Conservation (phyloP, 2,113 vertebrate species). For the Recurvirostra avosetta region DNA sequence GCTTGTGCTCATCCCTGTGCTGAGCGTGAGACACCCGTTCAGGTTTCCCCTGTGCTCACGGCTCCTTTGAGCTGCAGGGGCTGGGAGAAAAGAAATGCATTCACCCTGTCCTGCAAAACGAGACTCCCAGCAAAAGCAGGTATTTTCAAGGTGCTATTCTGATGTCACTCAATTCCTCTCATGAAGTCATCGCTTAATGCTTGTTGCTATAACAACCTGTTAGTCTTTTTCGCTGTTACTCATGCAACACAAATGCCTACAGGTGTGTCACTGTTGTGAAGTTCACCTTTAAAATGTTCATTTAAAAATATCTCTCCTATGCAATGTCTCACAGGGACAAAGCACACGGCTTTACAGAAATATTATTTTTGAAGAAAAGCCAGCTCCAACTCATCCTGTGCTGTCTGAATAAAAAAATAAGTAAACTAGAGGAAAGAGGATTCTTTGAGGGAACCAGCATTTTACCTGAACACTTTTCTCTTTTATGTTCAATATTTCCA, state of each 20-base stretch:
- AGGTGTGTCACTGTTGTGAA: not conserved
- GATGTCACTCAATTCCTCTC: slow-evolving; percentile 21
- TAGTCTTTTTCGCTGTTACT: not conserved
- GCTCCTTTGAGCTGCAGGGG: not conserved
- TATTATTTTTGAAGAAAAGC: not conserved
- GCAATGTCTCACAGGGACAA: not conserved
- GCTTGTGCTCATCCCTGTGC: not conserved
- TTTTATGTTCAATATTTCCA: not conserved
- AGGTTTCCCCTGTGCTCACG: not conserved
- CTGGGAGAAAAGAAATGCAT: not conserved
- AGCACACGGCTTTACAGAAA: not conserved
- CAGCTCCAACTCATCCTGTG: not conserved
- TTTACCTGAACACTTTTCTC: not conserved
- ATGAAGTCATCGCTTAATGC: not conserved
- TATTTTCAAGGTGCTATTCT: not conserved
- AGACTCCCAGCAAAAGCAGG: not conserved
- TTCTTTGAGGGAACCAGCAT: not conserved
- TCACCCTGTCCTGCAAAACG: not conserved
- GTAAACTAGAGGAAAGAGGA: not conserved
- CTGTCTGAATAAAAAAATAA: not conserved
- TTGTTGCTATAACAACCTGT: slow-evolving; percentile 23
- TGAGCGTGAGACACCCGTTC: fast-evolving
- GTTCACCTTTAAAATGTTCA: not conserved
- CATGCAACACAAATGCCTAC: not conserved
- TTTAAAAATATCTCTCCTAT: not conserved